Evolutionary conservation across 2,888 invertebrate genomes (phyloP), one percentile per base, ranked within the genome.

Genomic region (Eustalomyia histrio): DNA sequence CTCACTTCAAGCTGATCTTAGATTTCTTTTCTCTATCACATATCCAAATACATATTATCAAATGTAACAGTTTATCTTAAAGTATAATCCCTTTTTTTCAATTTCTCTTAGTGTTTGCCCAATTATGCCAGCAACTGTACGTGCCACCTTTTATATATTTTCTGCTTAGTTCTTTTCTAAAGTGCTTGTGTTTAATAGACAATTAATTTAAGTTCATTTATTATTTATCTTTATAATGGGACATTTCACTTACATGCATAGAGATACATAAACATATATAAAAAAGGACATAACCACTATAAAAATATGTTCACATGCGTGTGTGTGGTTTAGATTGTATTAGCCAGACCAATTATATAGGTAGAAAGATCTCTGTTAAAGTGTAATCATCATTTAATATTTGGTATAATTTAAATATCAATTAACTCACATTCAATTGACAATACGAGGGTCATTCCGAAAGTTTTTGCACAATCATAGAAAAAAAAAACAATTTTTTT

Each of bases 361-460:
- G 16, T 12, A n/a, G 14, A 5, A 2, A 24, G 24, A 47, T 47
- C 47, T 24, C 2, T 63, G 63, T 43, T 29, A 63, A 50, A 63
- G 47, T 29, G 47, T 47, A 63, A 63, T 63, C 63, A 63, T 29
- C 50, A 47, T 10, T 50, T 63, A 63, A 50, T 63, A 24, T 1
- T 63, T 63, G 29, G 63, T 63, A 47, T 63, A 24, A 50, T 63
- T 63, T 63, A 63, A 63, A 63, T 63, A 61, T 47, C 50, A 63
- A 63, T 63, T 63, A 63, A 63, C 21, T 12, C 12, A 21, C 18
- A 14, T 6, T 39, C 39, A 39, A 29, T 29, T 7, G 7, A 29
- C 29, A 29, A 21, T 21, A 21, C n/a, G n/a, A n/a, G n/a, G n/a
- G n/a, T n/a, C n/a, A n/a, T n/a, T n/a, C n/a, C n/a, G n/a, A n/a